Percentiles rank a stretch among this genome's conserved stretches.
Evolutionary conservation across 2,888 invertebrate species (phyloP).

Genomic region (Ophonus ardosiacus): DNA sequence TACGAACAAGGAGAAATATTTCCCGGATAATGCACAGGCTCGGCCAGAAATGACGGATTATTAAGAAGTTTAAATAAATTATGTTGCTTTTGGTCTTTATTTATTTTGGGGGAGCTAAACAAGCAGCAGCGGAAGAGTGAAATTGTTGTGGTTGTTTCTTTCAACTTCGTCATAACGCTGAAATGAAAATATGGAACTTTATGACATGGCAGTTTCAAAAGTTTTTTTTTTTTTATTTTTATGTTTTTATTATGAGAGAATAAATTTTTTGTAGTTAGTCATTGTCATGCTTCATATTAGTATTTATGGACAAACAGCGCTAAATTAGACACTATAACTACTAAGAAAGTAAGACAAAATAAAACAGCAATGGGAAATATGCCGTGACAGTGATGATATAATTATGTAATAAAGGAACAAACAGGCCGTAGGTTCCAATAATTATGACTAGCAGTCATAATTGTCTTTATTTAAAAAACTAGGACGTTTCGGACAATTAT

Average conservation of each 20-base stretch:
- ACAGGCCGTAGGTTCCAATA: no score
- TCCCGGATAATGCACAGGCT: constrained; percentile 13
- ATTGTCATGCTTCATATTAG: neutral
- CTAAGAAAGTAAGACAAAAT: no score
- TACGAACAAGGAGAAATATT: neutral
- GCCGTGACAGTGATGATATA: no score
- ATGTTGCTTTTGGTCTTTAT: constrained; percentile 17
- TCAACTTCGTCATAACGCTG: neutral
- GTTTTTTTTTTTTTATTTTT: neutral
- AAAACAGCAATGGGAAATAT: no score
- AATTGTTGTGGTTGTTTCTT: neutral
- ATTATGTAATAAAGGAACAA: no score
- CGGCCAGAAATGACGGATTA: constrained; percentile 21
- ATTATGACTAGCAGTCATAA: no score
- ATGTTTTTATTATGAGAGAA: neutral
- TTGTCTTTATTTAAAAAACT: no score
- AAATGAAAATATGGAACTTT: neutral
- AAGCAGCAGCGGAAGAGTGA: neutral
- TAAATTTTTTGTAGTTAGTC: neutral
- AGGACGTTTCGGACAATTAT: no score
- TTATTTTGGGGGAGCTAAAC: neutral
- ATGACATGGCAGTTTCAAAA: neutral
- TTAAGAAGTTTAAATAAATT: constrained; percentile 40
- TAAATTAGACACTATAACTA: no score
- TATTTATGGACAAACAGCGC: no score